Evolutionary conservation across 2,113 vertebrate genomes (phyloP), one percentile per base, ranked within the genome.

Genomic region (Herpailurus yagouaroundi): DNA sequence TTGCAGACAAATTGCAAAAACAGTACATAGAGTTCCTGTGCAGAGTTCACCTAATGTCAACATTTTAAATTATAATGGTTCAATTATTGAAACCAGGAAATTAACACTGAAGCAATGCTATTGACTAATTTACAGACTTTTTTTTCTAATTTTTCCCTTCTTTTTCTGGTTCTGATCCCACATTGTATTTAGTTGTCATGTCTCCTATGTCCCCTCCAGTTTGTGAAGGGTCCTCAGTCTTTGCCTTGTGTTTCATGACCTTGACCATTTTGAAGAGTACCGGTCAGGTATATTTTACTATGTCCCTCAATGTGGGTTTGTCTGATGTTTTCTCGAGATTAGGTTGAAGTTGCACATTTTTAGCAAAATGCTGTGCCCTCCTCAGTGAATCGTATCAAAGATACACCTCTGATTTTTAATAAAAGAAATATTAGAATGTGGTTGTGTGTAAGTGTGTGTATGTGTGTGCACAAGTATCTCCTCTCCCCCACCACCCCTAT

Each of bases 1-100:
- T 77, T 73, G 23, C 66, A 23, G 36, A 92, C 31, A 91, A 52
- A n/a, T 81, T 89, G 27, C 76, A 91, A 31, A 94, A 88, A 87
- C 8, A 60, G 23, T n/a, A 29, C 36, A 36, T 27, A 38, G 9
- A 73, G 45, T 91, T 71, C 45, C 95, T n/a, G 6, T 23, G 36
- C 21, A 63, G 80, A 68, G 15, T 81, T 50, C 29, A 29, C 45
- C 79, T 29, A 38, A 55, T 45, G 45, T 79, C 71, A 73, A 10
- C 25, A n/a, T 77, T 86, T 74, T 76, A 52, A 83, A 50, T 92
- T 6, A 88, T 33, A 12, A 4, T 48, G 36, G 57, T 68, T 93
- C 55, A 31, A 1, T 52, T 27, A 79, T 38, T 60, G n/a, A 90
- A 91, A 79, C n/a, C 52, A 82, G 87, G 69, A 82, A 77, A 64